Conservation (phyloP, 2,113 vertebrate genomes). For the Zosterops japonicus region DNA sequence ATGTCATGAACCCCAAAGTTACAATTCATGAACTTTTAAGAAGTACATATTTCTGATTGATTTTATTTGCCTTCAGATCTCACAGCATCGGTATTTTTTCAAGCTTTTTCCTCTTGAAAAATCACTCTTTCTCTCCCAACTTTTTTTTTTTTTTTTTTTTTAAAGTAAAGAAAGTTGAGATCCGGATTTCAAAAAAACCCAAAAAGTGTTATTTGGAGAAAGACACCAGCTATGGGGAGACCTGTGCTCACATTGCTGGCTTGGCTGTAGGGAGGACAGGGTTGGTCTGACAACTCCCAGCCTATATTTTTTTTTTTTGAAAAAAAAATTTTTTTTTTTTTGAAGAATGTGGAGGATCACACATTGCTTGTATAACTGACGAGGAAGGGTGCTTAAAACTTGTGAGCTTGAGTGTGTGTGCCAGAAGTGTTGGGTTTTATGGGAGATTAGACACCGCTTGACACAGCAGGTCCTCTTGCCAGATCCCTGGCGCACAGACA, state of each 20-base stretch:
- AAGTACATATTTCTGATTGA: background rate
- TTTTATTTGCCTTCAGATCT: background rate
- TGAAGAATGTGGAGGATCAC: background rate
- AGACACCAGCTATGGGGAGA: background rate
- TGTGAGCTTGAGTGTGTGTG: background rate
- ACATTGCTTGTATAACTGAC: background rate
- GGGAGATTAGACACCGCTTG: conserved; percentile 40
- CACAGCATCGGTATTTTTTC: background rate
- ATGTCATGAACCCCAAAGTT: background rate
- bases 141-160: background rate
- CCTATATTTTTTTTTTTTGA: too few relatives aligned
- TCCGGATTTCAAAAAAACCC: background rate
- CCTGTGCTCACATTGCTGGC: background rate
- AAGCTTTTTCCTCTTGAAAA: background rate
- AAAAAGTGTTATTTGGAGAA: background rate
- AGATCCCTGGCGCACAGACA: conserved; percentile 25
- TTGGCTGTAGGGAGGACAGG: background rate
- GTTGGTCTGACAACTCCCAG: background rate
- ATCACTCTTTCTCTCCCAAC: background rate
- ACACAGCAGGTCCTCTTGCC: conserved; percentile 57
- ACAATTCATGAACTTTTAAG: background rate
- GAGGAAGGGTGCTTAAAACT: conserved; percentile 11
- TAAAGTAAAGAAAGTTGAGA: background rate
- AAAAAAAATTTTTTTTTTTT: background rate
- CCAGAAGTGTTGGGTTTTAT: conserved; percentile 52